Evolutionary conservation across 2,797 vertebrate species (phyloP), one percentile per base, ranked within the genome.

Genomic region (Ibycter americanus): DNA sequence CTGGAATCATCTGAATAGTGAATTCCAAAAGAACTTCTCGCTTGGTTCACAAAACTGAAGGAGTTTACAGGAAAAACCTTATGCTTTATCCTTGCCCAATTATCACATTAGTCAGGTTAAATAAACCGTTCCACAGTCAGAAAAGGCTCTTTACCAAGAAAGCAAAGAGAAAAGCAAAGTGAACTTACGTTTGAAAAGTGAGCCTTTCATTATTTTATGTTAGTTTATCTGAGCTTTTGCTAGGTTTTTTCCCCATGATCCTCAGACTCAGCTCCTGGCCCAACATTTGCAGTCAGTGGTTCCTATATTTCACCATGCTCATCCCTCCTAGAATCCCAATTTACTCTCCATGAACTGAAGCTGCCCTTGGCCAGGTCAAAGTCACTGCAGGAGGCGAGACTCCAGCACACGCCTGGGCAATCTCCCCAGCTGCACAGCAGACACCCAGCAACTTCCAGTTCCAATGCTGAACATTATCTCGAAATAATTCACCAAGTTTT

Each of bases 41-140:
- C 18, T 59, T 26, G 2, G 5, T 31, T 76, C 4, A 11, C 6
- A 51, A 67, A 77, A 94, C 71, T 44, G 2, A 55, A 72, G 8
- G 18, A 0, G 8, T 67, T 62, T 29, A 77, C 14, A 68, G 54
- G 13, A 32, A 91, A 83, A 67, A 15, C 1, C 13, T 94, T 38
- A 21, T 4, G 8, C 20, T 61, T 78, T 68, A 54, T 17, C 72
- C 44, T 62, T 86, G 26, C 25, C 55, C 9, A 20, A 51, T n/a
- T 52, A 59, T 52, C 40, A 40, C 19, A 70, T 62, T 25, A 73
- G 6, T 7, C 6, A 1, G 11, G 20, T 82, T 77, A 62, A 88
- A 81, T 17, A 0, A 0, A 40, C n/a, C 1, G 0, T 38, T 81
- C 44, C 17, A 46, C 15, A 32, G 8, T 5, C 34, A 63, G 40